Evolutionary conservation across 2,797 vertebrate genomes (phyloP), one percentile per base, ranked within the genome.

Genomic region (Micromesistius poutassou): DNA sequence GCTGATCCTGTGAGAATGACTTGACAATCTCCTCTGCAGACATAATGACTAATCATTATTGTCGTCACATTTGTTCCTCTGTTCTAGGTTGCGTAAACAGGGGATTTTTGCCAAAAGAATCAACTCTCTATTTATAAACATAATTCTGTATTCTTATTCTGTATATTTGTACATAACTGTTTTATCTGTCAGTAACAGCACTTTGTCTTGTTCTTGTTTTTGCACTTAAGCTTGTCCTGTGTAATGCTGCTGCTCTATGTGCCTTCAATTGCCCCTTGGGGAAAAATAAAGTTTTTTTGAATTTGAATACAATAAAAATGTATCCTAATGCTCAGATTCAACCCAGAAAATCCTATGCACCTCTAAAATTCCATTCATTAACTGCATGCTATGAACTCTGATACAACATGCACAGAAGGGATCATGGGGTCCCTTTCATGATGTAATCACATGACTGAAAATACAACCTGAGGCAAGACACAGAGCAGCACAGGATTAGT

Each of bases 381-480:
- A 71, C 8, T 71, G 33, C 14, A 19, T 62, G 74, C 50, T 30
- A 71, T 28, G 72, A 78, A 77, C 74, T 62, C 4, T 3, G 9
- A 30, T 25, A 75, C 31, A 4, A 77, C 12, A 72, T 55, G 74
- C 14, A 71, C 33, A 76, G 33, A 62, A 8, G 12, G 28, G 0
- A 13, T n/a, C n/a, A n/a, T n/a, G 35, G 66, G 36, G 55, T 19
- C 55, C 55, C 4, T 62, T 12, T 35, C 85, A 84, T 78, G 75
- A 2, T 35, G 40, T 38, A 76, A 86, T 86, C 86, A 89, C 50
- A 79, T 83, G 82, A 83, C 50, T 35, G 7, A 76, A 75, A 78
- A 66, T 25, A 73, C 2, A 2, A 71, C 38, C 30, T 66, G 81
- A 80, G 71, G 77, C 14, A 46, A 78, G 42, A 77, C 71, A 83